Evolutionary conservation across 92 coral and sea anemone genomes (phyloP), one percentile per base, ranked within the genome.

Genomic region (Meandrina meandrites): DNA sequence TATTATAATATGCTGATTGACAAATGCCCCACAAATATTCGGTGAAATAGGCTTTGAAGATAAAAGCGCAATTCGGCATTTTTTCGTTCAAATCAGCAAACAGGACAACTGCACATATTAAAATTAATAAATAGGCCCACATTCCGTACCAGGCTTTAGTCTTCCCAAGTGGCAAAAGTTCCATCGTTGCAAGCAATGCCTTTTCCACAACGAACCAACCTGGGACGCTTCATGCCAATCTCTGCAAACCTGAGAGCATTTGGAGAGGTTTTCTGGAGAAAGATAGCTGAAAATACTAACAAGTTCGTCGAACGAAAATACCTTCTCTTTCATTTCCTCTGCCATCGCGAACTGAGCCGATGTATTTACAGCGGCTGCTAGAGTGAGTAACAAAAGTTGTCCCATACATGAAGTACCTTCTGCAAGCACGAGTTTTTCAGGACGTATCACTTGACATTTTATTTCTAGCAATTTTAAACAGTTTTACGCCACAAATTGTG

Each of bases 151-250:
- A 75, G 98, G 94, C 18, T 84, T 79, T 47, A 93, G 79, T 50
- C 79, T 87, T 70, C 71, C 88, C 78, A 94, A 82, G 81, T 94
- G 94, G 47, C 98, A 94, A 79, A 94, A 94, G 58, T 89, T 89
- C 98, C 98, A 94, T 10, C 93, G 91, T 64, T 81, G 84, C n/a
- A 94, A 85, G 86, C 96, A 94, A 53, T 94, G 96, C 78, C 89
- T 91, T 64, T 91, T 94, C 98, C 98, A 94, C 86, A 94, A 71
- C 21, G 93, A 91, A 15, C 96, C 92, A 8, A 91, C 95, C 11
- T 67, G 89, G 53, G 98, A 89, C 31, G 94, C 98, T 78, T 94
- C 96, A 66, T 81, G 89, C 98, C 98, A 94, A 22, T 83, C 83
- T 34, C 60, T 93, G 79, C 94, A 93, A 27, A 94, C 98, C 40